Conservation (phyloP, 2,797 vertebrate species). For the Betta splendens region DNA sequence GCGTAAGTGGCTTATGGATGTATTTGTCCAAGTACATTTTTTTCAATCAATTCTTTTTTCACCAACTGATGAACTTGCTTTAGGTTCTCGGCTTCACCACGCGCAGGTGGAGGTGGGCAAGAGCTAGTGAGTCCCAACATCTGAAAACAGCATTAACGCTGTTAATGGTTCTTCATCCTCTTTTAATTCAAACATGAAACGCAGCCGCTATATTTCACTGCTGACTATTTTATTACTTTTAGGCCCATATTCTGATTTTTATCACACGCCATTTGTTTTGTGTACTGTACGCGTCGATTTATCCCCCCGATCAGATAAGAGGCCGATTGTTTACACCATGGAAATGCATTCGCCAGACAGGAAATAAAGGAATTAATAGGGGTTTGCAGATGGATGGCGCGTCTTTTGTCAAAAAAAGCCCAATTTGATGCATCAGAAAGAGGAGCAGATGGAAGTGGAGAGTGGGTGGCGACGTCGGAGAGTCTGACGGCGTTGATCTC, state of each 20-base stretch:
- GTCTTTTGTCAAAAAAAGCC: conserved; percentile 37
- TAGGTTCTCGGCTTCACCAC: conserved; percentile 26
- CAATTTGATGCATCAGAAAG: conserved; percentile 36
- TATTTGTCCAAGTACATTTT: conserved; percentile 73
- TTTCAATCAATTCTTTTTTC: conserved; percentile 77
- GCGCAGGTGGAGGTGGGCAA: neutral
- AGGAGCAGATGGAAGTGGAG: conserved; percentile 60
- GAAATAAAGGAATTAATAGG: conserved; percentile 24
- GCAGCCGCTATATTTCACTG: neutral
- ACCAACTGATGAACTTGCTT: conserved; percentile 69
- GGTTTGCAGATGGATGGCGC: conserved; percentile 20
- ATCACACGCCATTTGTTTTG: conserved; percentile 20
- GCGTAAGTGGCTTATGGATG: conserved; percentile 78
- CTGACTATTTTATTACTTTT: neutral
- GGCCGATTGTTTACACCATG: conserved; percentile 1
- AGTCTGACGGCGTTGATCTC: conserved; percentile 56
- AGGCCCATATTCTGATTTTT: conserved; percentile 2
- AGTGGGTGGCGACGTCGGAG: conserved; percentile 54
- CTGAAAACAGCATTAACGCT: neutral
- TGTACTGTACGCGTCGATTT: conserved; percentile 8
- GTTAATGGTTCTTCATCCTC: conserved; percentile 1
- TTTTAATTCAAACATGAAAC: conserved; percentile 1
- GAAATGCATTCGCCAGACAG: neutral
- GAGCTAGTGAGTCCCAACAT: neutral
- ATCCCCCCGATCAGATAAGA: conserved; percentile 24